phyloP scores from a whole-genome alignment of 1,140 invertebrate species.

The Phymorhynchus buccinoides region DNA sequence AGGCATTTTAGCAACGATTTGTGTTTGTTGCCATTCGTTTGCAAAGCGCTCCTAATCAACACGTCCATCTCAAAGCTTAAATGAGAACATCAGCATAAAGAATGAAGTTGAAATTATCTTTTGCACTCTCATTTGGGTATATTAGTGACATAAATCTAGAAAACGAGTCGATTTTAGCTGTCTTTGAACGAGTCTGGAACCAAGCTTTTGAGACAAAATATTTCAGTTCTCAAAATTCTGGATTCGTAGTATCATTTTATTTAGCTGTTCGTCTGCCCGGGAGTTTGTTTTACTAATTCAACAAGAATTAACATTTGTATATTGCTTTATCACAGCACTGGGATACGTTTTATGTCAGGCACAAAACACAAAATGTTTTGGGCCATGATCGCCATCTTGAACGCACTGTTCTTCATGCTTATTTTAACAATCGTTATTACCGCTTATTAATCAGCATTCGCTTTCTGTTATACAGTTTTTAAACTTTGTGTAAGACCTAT shows the following conservation, averaged over 20 bases:
- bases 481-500: too few relatives aligned
- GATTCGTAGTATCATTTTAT: not conserved
- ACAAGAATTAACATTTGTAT: not conserved
- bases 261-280: not conserved
- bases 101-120: not conserved
- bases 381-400: not conserved
- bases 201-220: not conserved
- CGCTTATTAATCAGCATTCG: too few relatives aligned
- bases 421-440: too few relatives aligned
- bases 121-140: not conserved
- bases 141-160: not conserved
- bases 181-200: not conserved
- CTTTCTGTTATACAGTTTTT: too few relatives aligned
- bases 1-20: not conserved
- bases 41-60: not conserved
- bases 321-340: not conserved
- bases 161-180: not conserved
- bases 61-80: not conserved
- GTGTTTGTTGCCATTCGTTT: slow-evolving; percentile 29
- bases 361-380: slow-evolving; percentile 22
- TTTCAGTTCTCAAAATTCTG: not conserved
- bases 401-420: too few relatives aligned
- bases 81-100: not conserved
- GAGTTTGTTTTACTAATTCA: not conserved
- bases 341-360: not conserved